Evolutionary conservation across 2,888 invertebrate genomes (phyloP), one percentile per base, ranked within the genome.

Genomic region (Ochropacha duplaris): DNA sequence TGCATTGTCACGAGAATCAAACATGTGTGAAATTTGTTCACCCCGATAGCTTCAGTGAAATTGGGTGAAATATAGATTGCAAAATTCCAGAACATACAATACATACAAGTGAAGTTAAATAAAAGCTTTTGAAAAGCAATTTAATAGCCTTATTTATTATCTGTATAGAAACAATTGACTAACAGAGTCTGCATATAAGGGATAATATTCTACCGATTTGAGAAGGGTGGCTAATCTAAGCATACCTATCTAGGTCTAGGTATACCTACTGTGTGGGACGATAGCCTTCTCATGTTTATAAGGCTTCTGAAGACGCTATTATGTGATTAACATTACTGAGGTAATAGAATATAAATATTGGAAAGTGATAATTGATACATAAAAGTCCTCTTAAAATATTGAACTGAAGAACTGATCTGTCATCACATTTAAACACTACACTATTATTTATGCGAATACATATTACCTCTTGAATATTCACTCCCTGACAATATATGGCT

Each of bases 401-500:
- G n/a, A n/a, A n/a, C n/a, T n/a, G n/a, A n/a, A n/a, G n/a, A n/a
- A n/a, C n/a, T 12, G 4, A 12, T 34, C 31, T 31, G 9, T 11
- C 11, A 31, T 9, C 31, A 9, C 2, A 14, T 34, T 1, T 12
- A 12, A 12, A 14, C 14, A 34, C 1, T 12, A 34, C 14, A 34
- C 14, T 5, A 31, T 31, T 11, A 3, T 31, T 12, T 31, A 31
- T 12, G 11, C 8, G 12, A 31, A 12, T 56, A 66, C n/a, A n/a
- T n/a, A 67, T 55, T 71, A 92, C 92, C 72, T 87, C 79, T 59
- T 72, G 60, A 56, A 88, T 61, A 66, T 90, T 84, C 54, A 68
- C 72, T 61, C 86, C 88, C 74, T 88, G 81, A 68, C 92, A 92
- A 69, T 84, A 90, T 55, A 92, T 89, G 4, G 83, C 92, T 72